These are phyloP conservation scores for Aplocera efformata DNA, from an alignment of 2,888 invertebrate genomes.

Conservation along the genomic window DNA sequence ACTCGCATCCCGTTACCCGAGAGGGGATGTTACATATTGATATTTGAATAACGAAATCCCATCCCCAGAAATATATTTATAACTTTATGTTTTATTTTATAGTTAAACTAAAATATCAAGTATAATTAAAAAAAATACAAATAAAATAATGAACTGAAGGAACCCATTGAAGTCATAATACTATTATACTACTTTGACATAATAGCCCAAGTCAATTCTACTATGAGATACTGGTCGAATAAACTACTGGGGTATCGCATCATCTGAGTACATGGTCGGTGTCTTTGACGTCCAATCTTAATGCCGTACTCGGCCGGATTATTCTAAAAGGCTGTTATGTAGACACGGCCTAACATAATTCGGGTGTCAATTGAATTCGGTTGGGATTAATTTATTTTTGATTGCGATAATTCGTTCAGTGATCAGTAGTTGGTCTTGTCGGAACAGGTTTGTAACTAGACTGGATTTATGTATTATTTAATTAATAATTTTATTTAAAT, in stretches of 20 bases:
- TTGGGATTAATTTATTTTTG: conserved; percentile 23
- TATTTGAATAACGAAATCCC: too few relatives aligned
- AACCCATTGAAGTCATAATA: too few relatives aligned
- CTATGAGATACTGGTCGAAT: not conserved
- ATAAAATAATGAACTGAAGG: too few relatives aligned
- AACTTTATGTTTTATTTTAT: too few relatives aligned
- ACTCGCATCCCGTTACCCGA: too few relatives aligned
- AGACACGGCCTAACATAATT: conserved; percentile 56
- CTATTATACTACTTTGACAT: too few relatives aligned
- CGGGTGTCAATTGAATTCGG: conserved; percentile 34
- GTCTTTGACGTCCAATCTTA: conserved; percentile 68
- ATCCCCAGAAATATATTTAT: too few relatives aligned
- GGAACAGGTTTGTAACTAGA: not conserved
- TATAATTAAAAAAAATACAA: too few relatives aligned
- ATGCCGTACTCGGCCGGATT: conserved; percentile 57
- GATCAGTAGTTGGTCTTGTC: conserved; percentile 26
- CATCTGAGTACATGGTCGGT: conserved; percentile 13
- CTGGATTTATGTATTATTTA: too few relatives aligned
- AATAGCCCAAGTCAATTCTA: not conserved
- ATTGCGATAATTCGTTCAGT: conserved; percentile 23
- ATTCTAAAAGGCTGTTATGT: conserved; percentile 69
- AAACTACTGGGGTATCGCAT: conserved; percentile 1
- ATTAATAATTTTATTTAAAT: too few relatives aligned
- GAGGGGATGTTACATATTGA: too few relatives aligned
- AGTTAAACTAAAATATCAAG: too few relatives aligned